phyloP scores from a whole-genome alignment of 2,888 invertebrate genomes.

The Eurois occulta region DNA sequence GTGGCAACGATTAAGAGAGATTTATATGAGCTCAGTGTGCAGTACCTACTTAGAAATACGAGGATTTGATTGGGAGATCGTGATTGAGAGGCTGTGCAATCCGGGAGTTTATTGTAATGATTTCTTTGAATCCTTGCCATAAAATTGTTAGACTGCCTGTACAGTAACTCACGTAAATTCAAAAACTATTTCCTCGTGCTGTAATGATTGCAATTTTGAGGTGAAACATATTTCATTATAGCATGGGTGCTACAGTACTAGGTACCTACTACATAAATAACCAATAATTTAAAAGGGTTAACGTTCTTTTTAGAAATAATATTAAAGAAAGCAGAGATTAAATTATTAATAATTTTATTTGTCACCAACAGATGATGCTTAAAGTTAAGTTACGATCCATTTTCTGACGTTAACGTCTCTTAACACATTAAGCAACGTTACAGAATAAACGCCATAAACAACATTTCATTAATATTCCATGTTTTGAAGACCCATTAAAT shows the following conservation, averaged over 20 bases:
- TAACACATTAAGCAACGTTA: neutral
- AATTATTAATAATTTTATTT: neutral
- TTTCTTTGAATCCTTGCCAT: neutral
- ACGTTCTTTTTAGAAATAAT: too few species aligned
- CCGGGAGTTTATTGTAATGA: neutral
- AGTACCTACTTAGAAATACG: slow-evolving; percentile 12
- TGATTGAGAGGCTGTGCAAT: slow-evolving; percentile 22
- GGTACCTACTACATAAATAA: too few species aligned
- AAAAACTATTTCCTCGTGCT: too few species aligned
- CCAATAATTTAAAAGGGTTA: too few species aligned
- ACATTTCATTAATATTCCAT: neutral
- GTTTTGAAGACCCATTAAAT: slow-evolving; percentile 9
- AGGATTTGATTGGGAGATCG: slow-evolving; percentile 18
- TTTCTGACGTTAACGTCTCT: neutral
- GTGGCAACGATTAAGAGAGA: slow-evolving; percentile 54
- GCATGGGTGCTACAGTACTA: neutral
- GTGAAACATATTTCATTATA: neutral
- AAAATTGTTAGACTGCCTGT: neutral
- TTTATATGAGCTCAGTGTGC: slow-evolving; percentile 43
- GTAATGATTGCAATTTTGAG: too few species aligned
- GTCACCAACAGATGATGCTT: neutral
- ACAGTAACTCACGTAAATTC: neutral
- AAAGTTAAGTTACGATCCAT: neutral
- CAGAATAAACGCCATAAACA: neutral
- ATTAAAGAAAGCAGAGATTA: neutral